Evolutionary conservation across 2,113 vertebrate species (phyloP).

Genomic region (Charadrius vociferus): DNA sequence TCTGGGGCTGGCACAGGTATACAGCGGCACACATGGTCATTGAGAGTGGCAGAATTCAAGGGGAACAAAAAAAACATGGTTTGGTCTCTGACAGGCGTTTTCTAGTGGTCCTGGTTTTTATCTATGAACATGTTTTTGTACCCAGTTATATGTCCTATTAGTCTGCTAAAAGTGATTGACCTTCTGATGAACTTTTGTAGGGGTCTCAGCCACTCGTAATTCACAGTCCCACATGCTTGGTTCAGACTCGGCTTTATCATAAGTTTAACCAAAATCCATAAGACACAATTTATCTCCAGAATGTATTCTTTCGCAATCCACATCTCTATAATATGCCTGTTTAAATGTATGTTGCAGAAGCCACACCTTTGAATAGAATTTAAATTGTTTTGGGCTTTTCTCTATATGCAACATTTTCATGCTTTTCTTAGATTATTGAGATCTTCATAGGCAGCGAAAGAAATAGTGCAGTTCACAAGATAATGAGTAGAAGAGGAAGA

Average conservation of each 20-base stretch:
- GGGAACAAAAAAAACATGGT: background rate
- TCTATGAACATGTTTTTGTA: background rate
- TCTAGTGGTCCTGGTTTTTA: background rate
- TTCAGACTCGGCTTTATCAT: background rate
- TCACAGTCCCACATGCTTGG: background rate
- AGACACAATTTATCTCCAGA: background rate
- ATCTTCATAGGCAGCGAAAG: background rate
- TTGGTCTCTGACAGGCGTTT: background rate
- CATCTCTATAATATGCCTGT: background rate
- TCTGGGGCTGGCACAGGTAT: background rate
- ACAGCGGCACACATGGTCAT: background rate
- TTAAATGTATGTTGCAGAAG: background rate
- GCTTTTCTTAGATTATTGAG: background rate
- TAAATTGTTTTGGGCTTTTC: background rate
- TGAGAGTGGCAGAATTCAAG: background rate
- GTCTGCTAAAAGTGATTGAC: background rate
- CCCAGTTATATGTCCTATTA: background rate
- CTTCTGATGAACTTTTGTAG: background rate
- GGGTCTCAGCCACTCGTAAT: background rate
- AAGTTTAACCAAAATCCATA: background rate
- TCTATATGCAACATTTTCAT: background rate
- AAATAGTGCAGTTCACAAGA: background rate
- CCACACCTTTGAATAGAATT: background rate
- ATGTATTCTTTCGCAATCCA: background rate
- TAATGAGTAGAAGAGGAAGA: background rate